phyloP scores from a whole-genome alignment of 2,113 vertebrate species.

The Microcebus lehilahytsara region DNA sequence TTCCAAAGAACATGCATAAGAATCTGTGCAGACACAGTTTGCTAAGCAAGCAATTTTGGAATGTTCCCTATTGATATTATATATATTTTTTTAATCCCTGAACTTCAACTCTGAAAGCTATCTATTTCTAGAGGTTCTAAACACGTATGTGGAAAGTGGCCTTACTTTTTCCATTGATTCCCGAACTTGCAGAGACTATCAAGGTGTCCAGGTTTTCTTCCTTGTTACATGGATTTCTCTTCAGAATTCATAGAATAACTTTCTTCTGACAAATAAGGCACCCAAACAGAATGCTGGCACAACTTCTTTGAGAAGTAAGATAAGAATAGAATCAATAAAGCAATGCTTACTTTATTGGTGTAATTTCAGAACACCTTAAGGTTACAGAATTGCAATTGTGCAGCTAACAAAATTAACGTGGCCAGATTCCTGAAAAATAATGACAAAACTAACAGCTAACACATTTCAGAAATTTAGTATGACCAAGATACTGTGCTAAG shows the following conservation, averaged over 20 bases:
- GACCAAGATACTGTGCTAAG: neutral
- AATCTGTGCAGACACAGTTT: neutral
- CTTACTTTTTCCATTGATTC: neutral
- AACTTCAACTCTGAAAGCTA: neutral
- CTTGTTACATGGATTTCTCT: neutral
- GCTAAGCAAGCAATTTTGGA: neutral
- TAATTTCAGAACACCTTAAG: neutral
- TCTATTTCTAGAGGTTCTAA: neutral
- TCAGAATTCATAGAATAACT: neutral
- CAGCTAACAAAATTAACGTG: neutral
- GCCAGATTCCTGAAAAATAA: neutral
- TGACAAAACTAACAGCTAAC: neutral
- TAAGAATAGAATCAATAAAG: neutral
- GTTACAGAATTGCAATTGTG: neutral
- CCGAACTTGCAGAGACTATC: neutral
- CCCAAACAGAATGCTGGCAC: neutral
- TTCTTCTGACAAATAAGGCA: neutral
- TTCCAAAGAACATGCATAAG: neutral
- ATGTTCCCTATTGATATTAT: neutral
- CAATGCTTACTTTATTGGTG: too few species aligned
- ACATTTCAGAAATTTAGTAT: neutral
- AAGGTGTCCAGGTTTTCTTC: neutral
- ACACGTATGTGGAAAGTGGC: neutral
- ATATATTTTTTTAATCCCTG: neutral
- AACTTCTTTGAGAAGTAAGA: neutral